These are phyloP conservation scores for Heliconius ethilla DNA, from an alignment of 2,888 invertebrate genomes.

Conservation along the genomic window DNA sequence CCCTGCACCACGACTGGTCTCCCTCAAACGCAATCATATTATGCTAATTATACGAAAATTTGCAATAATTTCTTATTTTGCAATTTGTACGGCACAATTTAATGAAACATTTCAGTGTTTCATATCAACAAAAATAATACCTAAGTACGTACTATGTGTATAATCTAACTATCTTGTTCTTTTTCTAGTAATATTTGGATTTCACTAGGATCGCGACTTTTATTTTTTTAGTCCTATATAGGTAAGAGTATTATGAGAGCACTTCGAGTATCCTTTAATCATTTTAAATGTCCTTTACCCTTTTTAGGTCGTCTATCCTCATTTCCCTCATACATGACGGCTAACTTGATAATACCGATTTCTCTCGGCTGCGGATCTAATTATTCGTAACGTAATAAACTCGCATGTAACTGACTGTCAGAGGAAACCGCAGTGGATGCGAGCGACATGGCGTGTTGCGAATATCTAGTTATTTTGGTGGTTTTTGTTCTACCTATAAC, in stretches of 20 bases:
- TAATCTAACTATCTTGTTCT: too few species aligned
- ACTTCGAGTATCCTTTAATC: constrained; percentile 11
- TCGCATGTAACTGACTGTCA: constrained; percentile 44
- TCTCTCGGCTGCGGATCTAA: constrained; percentile 43
- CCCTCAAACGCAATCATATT: too few species aligned
- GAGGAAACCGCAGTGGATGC: constrained; percentile 46
- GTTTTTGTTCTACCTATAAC: neutral
- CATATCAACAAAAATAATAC: too few species aligned
- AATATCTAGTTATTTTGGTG: constrained; percentile 34
- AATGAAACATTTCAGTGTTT: neutral
- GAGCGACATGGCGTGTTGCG: constrained; percentile 45
- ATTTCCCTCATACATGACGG: constrained; percentile 32
- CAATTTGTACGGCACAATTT: too few species aligned
- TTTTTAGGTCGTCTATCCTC: constrained; percentile 11
- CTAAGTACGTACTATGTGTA: too few species aligned
- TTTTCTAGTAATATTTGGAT: too few species aligned
- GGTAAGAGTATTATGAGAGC: constrained; percentile 22
- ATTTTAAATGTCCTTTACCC: constrained; percentile 15
- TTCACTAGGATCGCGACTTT: neutral
- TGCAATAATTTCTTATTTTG: too few species aligned
- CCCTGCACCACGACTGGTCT: too few species aligned
- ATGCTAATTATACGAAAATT: too few species aligned
- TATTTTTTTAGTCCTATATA: constrained; percentile 21
- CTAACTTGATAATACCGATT: constrained; percentile 42
- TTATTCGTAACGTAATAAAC: constrained; percentile 45